Evolutionary conservation across 64 coral and sea anemone genomes (phyloP), one percentile per base, ranked within the genome.

Genomic region (Montipora cactus): DNA sequence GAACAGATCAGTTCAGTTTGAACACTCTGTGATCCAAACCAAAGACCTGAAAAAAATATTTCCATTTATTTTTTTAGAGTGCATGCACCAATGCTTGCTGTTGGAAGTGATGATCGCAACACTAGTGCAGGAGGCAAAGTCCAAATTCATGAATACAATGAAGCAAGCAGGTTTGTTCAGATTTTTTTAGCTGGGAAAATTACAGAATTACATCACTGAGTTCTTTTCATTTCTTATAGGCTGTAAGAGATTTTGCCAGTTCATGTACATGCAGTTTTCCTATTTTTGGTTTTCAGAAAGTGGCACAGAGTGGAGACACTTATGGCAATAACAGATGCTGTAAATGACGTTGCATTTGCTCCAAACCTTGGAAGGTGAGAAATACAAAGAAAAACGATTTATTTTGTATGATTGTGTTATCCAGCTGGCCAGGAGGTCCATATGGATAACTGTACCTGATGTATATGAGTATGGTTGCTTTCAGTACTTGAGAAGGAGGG

Each of bases 111-210:
- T 58, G 97, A 99, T 71, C 50, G 84, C 16, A 99, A 94, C 55
- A 79, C 91, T 4, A 96, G 94, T 75, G 94, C 92, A 11, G 97
- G 94, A 47, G 97, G 97, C 13, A 99, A 99, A 88, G 97, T 99
- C 16, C 97, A 99, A 87, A 99, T 99, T 67, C 97, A 99, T 61
- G 97, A 96, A 89, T 96, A 99, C 75, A 81, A 96, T 87, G 94
- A 99, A 76, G 89, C 87, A 21, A 92, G 47, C 70, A 99, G 97
- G 97, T 99, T 11, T 49, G 58, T 68, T 48, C 66, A 49, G 2
- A 62, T 50, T 68, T 64, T 77, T 13, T 89, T 55, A 7, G 52
- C 52, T 55, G 52, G 52, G 10, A 55, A 55, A 55, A 55, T 55
- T 37, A 37, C 37, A 37, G 37, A 37, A 37, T 0, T 64, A 12